Evolutionary conservation across 1,140 invertebrate genomes (phyloP), one percentile per base, ranked within the genome.

Genomic region (Matsumurasca onukii): DNA sequence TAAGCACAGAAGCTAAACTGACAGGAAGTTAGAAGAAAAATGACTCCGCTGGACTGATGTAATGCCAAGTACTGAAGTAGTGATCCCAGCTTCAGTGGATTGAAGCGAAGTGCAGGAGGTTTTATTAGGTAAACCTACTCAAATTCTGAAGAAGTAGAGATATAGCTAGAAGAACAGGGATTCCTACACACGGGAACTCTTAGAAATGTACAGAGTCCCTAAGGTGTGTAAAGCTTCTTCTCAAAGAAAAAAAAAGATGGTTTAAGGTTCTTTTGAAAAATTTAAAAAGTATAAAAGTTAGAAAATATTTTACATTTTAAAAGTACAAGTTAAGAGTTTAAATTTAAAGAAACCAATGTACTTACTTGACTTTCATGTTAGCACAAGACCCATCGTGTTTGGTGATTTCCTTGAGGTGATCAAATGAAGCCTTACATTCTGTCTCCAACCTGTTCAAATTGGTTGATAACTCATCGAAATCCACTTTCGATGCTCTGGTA

Each of bases 391-490:
- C 91, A 76, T 98, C 97, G 79, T 98, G 95, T 79, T 99, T 99
- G 3, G 93, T 90, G 69, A 99, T 95, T 30, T 93, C 86, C 82
- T 97, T 97, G 70, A 99, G 86, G 80, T 98, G 92, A 80, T 99
- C 97, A 93, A 96, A 99, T 0, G 95, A 98, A 13, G 92, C 89
- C 79, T 98, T 99, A 81, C 98, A 99, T 77, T 99, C 97, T 24
- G 85, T 84, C 81, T 99, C 97, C 75, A 99, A 85, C 76, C 92
- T 92, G 31, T 85, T 82, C 20, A 99, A 87, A 78, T 95, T 98
- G 52, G 88, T 81, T 2, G 87, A 84, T n/a, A 97, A 80, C 72
- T 97, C 91, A 70, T 95, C 92, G 78, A 95, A 98, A 78, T 98
- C 95, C 2, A 96, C 91, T 79, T 94, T 92, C 1, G 96, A 97